Base-by-base conservation (phyloP, 2,888 invertebrate genomes). In the Monopis laevigella region DNA sequence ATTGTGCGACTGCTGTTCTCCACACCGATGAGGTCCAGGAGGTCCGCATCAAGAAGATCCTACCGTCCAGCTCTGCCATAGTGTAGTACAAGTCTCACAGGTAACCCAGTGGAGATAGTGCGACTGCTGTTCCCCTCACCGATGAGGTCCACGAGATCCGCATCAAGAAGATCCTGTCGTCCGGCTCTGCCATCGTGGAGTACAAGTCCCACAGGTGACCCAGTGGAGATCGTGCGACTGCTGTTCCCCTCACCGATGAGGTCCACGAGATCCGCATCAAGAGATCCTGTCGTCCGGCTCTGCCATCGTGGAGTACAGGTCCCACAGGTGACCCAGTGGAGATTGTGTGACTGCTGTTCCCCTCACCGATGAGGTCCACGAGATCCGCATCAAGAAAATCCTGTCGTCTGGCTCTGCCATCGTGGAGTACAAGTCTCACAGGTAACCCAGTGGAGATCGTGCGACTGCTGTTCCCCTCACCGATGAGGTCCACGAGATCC, bases 71-170 rank as follows among this genome's bases (percentile, higher is more conserved):
- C 35, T 88, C 87, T 50, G 89, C 88, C 24, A 86, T 92, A 52
- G 86, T 91, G 13, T 88, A 89, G 56, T 92, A 88, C 61, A 84
- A 84, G 58, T 75, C 75, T 21, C 92, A 92, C 67, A 82, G 88
- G 49, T 86, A 86, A 14, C 89, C 84, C 3, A 6, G 28, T 28
- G 24, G 87, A 88, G 59, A 85, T 89, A 41, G 65, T 73, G 19
- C 67, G 73, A 1, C 65, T 82, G 50, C 77, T 89, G 63, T 74
- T 74, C 48, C 83, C 83, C 62, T 77, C 17, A 78, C 80, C 35
- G 78, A 80, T 44, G 78, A 78, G 51, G 77, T 75, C 52, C 66
- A 71, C 47, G 77, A 78, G 51, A 74, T 80, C 7, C 74, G 75
- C 56, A 66, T 80, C 34, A 62, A 74, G n/a, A 74, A 74, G 34